Base-by-base conservation (phyloP, 1,140 invertebrate genomes). In the Chironomus striatipennis region DNA sequence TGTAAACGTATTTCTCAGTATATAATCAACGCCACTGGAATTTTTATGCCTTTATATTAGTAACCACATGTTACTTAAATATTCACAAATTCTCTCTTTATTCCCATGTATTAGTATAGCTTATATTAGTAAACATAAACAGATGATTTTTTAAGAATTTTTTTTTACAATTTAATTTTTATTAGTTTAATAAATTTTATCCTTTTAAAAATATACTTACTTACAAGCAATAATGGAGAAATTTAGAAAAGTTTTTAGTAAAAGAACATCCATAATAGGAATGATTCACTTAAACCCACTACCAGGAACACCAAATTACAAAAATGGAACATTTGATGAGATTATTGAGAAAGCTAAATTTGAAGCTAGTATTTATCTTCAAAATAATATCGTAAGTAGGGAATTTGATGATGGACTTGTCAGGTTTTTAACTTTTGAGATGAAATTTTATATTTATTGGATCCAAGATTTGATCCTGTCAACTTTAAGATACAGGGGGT, bases 221-320 rank as follows among this genome's bases (percentile, higher is more conserved):
- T n/a, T n/a, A n/a, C n/a, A n/a, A n/a, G n/a, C 47, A 57, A n/a
- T 75, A 57, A 85, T 85, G 85, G 75, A 79, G 34, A 76, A 79
- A 21, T 85, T 85, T 74, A 34, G 77, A 5, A 78, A 79, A 73
- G 34, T 85, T 73, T 85, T 85, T 76, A 77, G 78, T 2, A 79
- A 80, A 74, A 75, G 76, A 20, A 80, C 77, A 79, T 84, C 83
- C 77, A 83, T 92, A 67, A 89, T 93, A 79, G 92, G 90, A 75
- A 93, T 93, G 91, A 85, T 93, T 77, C 91, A 93, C 79, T 85
- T 92, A 1, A 83, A 82, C 77, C 87, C 90, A 20, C 81, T 92
- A 73, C 92, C 92, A 81, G 91, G 91, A 89, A 82, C 80, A 7
- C 81, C 81, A 7, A 77, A 76, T 10, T 82, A 82, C 76, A 73